Evolutionary conservation across 2,888 invertebrate species (phyloP).

Genomic region (Parthenolecanium corni): DNA sequence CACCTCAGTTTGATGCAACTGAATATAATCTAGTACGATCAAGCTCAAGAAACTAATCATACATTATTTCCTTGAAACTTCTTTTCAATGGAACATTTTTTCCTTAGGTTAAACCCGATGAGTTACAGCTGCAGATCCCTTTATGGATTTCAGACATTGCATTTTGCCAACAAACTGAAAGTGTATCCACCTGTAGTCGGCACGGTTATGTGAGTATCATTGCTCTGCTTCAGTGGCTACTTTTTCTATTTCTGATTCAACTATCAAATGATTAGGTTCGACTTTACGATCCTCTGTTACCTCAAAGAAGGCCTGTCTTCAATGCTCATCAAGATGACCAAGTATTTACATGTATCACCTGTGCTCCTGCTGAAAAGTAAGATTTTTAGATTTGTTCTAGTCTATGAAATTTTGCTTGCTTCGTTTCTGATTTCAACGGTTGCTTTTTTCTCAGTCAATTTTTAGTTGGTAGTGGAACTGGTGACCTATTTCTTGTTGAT

Average conservation of each 20-base stretch:
- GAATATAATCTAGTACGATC: no score
- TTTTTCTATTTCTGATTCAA: neutral
- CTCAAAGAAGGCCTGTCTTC: conserved; percentile 63
- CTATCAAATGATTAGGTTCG: conserved; percentile 43
- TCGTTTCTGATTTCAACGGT: neutral
- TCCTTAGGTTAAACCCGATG: conserved; percentile 62
- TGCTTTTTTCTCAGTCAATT: conserved; percentile 43
- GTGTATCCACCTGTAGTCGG: conserved; percentile 5
- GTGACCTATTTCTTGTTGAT: conserved; percentile 54
- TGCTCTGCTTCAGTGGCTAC: no score
- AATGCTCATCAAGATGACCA: conserved; percentile 55
- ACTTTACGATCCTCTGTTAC: conserved; percentile 65
- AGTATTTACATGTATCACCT: conserved; percentile 55
- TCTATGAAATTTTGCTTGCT: neutral
- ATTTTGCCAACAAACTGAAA: conserved; percentile 53
- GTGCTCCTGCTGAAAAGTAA: conserved; percentile 48
- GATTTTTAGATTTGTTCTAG: no score
- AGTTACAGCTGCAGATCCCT: conserved; percentile 68
- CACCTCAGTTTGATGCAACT: no score
- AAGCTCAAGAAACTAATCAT: no score
- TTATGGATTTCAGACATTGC: conserved; percentile 73
- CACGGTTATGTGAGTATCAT: conserved; percentile 12
- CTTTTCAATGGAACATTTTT: no score
- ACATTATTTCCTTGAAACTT: no score
- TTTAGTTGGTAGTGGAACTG: conserved; percentile 77